Conservation (phyloP, 2,113 vertebrate species). For the Nesogale talazaci region DNA sequence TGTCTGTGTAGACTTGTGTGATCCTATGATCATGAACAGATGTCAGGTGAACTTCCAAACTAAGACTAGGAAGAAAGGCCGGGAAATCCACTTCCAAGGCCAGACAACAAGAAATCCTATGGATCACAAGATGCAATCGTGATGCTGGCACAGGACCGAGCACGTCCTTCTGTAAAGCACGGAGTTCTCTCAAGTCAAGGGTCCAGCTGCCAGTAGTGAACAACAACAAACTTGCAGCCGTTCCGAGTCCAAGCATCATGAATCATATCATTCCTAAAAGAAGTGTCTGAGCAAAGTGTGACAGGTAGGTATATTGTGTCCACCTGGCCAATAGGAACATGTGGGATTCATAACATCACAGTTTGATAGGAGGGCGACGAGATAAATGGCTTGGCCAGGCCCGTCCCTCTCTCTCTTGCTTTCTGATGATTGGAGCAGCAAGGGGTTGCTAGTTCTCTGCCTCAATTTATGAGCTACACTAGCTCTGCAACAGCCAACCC, state of each 20-base stretch:
- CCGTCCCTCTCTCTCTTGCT: no score
- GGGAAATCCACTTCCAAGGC: neutral
- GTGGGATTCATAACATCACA: no score
- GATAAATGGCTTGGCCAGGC: no score
- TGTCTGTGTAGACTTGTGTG: neutral
- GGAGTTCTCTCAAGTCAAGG: neutral
- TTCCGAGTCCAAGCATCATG: neutral
- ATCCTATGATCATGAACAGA: neutral
- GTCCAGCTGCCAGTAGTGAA: neutral
- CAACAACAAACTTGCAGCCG: neutral
- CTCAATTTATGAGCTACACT: no score
- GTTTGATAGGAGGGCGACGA: no score
- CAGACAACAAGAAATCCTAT: neutral
- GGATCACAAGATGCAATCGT: neutral
- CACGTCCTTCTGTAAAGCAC: neutral
- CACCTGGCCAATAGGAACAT: no score
- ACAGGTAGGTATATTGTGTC: no score
- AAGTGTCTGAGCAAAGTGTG: neutral
- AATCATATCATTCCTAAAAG: neutral
- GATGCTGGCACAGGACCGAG: neutral
- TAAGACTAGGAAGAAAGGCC: neutral
- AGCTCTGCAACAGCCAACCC: no score
- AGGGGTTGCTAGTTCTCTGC: no score
- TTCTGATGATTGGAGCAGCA: no score
- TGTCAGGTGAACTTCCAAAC: neutral